A percentile compares a stretch with the other conserved stretches of the same genome.
Conservation (phyloP, 2,888 invertebrate genomes). For the Pristionchus arcanus region DNA sequence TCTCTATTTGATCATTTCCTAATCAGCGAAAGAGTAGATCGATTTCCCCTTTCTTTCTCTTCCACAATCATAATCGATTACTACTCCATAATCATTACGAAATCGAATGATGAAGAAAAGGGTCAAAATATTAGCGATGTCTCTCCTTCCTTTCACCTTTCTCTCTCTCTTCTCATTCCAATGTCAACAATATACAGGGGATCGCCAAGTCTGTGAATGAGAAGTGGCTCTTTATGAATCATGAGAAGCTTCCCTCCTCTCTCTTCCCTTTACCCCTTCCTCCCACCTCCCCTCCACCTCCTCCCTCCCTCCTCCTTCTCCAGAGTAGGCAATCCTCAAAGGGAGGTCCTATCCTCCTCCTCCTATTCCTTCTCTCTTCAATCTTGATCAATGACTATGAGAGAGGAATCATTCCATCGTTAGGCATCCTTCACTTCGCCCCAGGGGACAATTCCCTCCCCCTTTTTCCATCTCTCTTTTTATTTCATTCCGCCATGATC, state of each 20-base stretch:
- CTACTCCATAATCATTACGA: slow-evolving; percentile 54
- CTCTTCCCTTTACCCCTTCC: not conserved
- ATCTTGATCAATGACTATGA: slow-evolving; percentile 30
- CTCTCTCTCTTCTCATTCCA: not conserved
- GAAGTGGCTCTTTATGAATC: slow-evolving; percentile 10
- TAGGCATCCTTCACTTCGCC: not conserved
- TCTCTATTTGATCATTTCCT: slow-evolving; percentile 31
- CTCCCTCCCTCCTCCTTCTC: not conserved
- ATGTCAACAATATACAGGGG: slow-evolving; percentile 47
- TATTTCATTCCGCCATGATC: slow-evolving; percentile 11
- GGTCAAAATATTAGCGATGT: slow-evolving; percentile 10
- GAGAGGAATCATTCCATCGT: slow-evolving; percentile 11
- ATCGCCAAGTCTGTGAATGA: not conserved
- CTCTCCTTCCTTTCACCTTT: not conserved
- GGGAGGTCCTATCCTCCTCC: not conserved
- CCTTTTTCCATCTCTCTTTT: not conserved
- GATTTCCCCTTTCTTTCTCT: not conserved
- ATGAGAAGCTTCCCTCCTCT: not conserved
- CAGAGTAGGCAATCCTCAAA: not conserved
- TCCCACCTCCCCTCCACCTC: slow-evolving; percentile 6
- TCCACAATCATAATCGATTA: not conserved
- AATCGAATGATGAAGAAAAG: slow-evolving; percentile 34
- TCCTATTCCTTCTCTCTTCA: not conserved
- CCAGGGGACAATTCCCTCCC: not conserved
- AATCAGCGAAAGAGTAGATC: slow-evolving; percentile 6